These are phyloP conservation scores for Volucella inflata DNA, from an alignment of 2,888 invertebrate genomes.

Conservation along the genomic window DNA sequence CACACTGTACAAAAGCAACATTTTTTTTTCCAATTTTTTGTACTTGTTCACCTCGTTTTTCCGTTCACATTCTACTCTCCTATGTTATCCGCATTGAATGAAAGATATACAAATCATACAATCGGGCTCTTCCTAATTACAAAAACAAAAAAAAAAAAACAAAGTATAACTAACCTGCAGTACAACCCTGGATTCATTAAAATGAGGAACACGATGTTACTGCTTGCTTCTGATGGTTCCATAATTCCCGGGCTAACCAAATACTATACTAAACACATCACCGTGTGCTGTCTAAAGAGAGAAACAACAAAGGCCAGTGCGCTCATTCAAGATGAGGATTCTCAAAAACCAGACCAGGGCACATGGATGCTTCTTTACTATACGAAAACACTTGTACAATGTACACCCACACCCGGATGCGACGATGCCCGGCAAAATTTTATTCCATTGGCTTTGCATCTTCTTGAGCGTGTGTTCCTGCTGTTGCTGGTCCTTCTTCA, in stretches of 20 bases:
- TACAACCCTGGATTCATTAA: constrained; percentile 66
- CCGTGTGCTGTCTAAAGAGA: constrained; percentile 29
- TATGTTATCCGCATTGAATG: constrained; percentile 1
- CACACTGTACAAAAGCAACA: neutral
- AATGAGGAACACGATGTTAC: constrained; percentile 30
- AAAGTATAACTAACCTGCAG: neutral
- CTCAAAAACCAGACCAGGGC: constrained; percentile 16
- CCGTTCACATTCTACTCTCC: neutral
- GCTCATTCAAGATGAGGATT: constrained; percentile 34
- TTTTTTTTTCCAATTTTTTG: neutral
- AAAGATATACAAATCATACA: constrained; percentile 15
- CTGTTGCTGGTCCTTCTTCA: neutral
- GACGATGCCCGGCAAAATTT: constrained; percentile 48
- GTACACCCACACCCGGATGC: constrained; percentile 30
- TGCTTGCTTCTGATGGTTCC: constrained; percentile 32
- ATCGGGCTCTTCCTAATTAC: constrained; percentile 21
- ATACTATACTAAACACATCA: constrained; percentile 49
- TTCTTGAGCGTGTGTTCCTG: constrained; percentile 24
- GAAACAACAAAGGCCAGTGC: constrained; percentile 21
- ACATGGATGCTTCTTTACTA: constrained; percentile 33
- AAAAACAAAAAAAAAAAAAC: constrained; percentile 29
- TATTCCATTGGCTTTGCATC: constrained; percentile 41
- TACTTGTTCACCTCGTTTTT: constrained; percentile 19
- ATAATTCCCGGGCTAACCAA: constrained; percentile 70
- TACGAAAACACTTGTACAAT: neutral